Percentiles rank a stretch among this genome's conserved stretches.
Conservation (phyloP, 2,797 vertebrate genomes). For the Dipus sagitta region DNA sequence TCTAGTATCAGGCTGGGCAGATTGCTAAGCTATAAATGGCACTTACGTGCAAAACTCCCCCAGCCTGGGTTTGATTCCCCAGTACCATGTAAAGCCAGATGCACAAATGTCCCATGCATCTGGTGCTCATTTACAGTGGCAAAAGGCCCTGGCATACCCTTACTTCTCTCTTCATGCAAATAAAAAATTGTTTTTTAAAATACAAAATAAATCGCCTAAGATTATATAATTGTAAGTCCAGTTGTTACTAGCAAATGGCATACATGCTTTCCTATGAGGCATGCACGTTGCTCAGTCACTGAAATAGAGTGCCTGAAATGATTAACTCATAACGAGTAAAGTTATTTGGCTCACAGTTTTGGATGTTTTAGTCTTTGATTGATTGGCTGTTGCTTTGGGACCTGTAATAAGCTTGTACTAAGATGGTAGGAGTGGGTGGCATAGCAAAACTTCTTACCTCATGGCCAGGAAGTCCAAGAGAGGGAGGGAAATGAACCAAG, state of each 20-base stretch:
- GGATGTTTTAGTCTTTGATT: not conserved
- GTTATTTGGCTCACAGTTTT: not conserved
- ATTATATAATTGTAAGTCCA: conserved; percentile 34
- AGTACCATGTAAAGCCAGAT: too few species aligned
- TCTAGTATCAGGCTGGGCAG: too few species aligned
- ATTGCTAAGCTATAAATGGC: too few species aligned
- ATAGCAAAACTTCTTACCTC: not conserved
- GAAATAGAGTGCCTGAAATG: not conserved
- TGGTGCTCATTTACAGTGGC: too few species aligned
- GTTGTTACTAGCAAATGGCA: not conserved
- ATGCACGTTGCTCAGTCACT: not conserved
- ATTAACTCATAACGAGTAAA: not conserved
- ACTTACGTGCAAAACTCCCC: too few species aligned
- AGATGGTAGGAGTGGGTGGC: not conserved
- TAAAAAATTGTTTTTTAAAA: conserved; percentile 23
- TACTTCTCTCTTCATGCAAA: too few species aligned
- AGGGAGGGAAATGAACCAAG: not conserved
- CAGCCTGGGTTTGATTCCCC: too few species aligned
- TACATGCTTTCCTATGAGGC: conserved; percentile 9
- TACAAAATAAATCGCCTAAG: not conserved
- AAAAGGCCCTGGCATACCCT: too few species aligned
- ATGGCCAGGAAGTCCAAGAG: not conserved
- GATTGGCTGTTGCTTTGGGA: not conserved
- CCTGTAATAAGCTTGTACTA: not conserved
- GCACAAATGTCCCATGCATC: too few species aligned